phyloP scores from a whole-genome alignment of 2,888 invertebrate genomes.

The Drosophila yooni region DNA sequence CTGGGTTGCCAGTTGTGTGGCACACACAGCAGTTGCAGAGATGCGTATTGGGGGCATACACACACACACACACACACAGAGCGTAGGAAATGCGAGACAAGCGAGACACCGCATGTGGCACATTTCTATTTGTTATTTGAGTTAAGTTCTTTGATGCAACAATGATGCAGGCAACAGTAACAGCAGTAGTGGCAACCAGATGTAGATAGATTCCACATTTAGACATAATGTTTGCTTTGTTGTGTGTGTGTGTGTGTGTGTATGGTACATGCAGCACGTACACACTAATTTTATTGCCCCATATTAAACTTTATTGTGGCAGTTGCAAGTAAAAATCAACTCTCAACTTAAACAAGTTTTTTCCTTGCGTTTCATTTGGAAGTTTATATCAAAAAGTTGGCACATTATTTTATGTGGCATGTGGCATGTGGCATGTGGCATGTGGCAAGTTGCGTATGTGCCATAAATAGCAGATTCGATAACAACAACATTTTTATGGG shows the following conservation, averaged over 20 bases:
- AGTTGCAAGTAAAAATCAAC: slow-evolving; percentile 10
- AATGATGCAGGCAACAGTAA: slow-evolving; percentile 6
- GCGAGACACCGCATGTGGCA: slow-evolving; percentile 17
- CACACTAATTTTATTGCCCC: slow-evolving; percentile 26
- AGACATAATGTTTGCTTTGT: background rate
- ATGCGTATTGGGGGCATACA: slow-evolving; percentile 44
- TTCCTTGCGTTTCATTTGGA: background rate
- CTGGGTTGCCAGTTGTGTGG: slow-evolving; percentile 12
- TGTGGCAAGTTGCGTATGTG: slow-evolving; percentile 52
- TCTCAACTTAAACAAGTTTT: slow-evolving; percentile 15
- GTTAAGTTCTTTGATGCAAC: slow-evolving; percentile 68
- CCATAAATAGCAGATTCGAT: slow-evolving; percentile 38
- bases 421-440: slow-evolving; percentile 6
- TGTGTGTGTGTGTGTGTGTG: background rate
- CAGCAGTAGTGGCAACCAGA: background rate
- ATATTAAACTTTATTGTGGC: slow-evolving; percentile 17
- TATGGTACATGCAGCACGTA: slow-evolving; percentile 17
- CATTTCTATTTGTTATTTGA: slow-evolving; percentile 71
- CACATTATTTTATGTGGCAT: slow-evolving; percentile 7
- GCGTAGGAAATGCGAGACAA: slow-evolving; percentile 31
- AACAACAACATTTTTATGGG: slow-evolving; percentile 15
- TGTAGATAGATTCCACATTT: slow-evolving; percentile 17
- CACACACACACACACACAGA: slow-evolving; percentile 1
- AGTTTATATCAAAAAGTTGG: slow-evolving; percentile 10
- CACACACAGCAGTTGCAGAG: slow-evolving; percentile 24